phyloP scores from a whole-genome alignment of 2,888 invertebrate species.

The Temnothorax rugatulus region DNA sequence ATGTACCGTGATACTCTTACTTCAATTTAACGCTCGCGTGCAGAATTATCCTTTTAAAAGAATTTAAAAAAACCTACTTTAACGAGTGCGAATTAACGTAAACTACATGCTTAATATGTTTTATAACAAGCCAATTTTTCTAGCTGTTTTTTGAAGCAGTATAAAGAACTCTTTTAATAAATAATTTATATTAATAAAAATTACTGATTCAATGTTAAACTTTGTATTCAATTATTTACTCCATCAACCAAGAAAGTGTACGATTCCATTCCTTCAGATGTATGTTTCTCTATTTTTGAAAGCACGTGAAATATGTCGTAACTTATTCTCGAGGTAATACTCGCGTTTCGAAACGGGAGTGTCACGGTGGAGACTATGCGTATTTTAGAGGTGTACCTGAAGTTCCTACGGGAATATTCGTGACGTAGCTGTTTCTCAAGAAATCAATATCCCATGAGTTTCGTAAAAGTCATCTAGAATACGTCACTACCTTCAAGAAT shows the following conservation, averaged over 20 bases:
- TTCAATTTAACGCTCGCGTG: not conserved
- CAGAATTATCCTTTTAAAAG: not conserved
- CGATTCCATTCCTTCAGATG: not conserved
- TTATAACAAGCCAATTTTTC: not conserved
- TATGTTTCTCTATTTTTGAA: conserved; percentile 36
- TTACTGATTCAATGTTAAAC: not conserved
- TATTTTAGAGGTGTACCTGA: conserved; percentile 32
- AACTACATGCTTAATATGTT: not conserved
- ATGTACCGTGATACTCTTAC: not conserved
- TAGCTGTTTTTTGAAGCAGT: too few relatives aligned
- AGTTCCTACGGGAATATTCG: conserved; percentile 16
- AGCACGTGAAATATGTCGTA: conserved; percentile 32
- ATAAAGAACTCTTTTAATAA: not conserved
- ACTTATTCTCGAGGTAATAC: conserved; percentile 45
- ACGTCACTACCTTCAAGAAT: conserved; percentile 34
- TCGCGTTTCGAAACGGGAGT: conserved; percentile 41
- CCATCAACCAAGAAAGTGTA: conserved; percentile 9
- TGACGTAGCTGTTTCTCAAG: conserved; percentile 35
- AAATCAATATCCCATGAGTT: conserved; percentile 44
- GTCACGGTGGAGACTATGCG: conserved; percentile 40
- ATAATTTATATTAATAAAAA: not conserved
- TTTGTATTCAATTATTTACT: conserved; percentile 3
- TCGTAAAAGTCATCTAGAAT: conserved; percentile 40
- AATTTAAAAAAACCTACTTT: not conserved
- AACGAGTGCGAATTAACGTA: not conserved